These are phyloP conservation scores for Mus spicilegus DNA, from an alignment of 2,113 vertebrate genomes.

Conservation along the genomic window DNA sequence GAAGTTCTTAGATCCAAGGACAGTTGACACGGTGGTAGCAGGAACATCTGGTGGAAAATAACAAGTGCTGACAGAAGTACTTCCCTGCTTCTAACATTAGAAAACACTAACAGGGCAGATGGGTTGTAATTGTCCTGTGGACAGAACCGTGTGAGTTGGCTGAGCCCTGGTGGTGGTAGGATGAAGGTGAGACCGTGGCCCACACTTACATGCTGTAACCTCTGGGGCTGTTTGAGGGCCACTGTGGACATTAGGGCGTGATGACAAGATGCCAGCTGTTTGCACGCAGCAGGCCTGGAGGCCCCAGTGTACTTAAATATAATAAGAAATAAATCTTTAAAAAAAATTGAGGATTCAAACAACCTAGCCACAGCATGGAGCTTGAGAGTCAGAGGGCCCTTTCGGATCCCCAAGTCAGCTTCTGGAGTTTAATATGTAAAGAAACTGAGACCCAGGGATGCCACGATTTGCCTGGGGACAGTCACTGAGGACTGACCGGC, in stretches of 20 bases:
- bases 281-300: not conserved
- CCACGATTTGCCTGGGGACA: not conserved
- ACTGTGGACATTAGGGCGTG: not conserved
- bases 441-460: not conserved
- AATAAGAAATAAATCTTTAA: too few species aligned
- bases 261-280: not conserved
- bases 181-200: not conserved
- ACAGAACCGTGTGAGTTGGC: not conserved
- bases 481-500: not conserved
- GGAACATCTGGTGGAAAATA: slow-evolving; percentile 44
- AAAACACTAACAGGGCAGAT: not conserved
- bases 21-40: not conserved
- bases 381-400: not conserved
- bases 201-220: not conserved
- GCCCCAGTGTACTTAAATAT: too few species aligned
- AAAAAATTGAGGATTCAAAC: not conserved
- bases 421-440: not conserved
- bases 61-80: slow-evolving; percentile 12
- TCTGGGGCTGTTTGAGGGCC: not conserved
- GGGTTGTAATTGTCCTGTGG: not conserved
- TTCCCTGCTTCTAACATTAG: slow-evolving; percentile 57
- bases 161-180: not conserved
- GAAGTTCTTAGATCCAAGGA: not conserved
- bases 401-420: not conserved
- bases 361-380: not conserved